Conservation (phyloP, 1,140 invertebrate genomes). For the Drosophila tropicalis region DNA sequence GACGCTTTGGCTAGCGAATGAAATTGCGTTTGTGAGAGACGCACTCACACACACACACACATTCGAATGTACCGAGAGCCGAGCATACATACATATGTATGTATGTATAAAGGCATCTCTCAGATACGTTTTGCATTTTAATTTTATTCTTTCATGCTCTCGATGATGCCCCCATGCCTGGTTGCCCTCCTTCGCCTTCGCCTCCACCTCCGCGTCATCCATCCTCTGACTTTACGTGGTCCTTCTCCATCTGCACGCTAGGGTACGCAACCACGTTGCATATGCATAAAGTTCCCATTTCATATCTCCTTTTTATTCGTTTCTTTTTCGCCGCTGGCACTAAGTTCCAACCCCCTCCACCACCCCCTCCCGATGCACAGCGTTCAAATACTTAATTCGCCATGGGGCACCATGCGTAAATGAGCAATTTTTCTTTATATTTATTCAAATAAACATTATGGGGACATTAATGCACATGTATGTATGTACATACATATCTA, state of each 20-base stretch:
- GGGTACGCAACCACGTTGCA: slow-evolving; percentile 65
- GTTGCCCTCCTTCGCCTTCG: background rate
- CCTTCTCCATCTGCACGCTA: slow-evolving; percentile 1
- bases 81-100: slow-evolving; percentile 8
- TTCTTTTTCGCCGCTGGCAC: slow-evolving; percentile 27
- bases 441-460: slow-evolving; percentile 21
- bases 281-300: slow-evolving; percentile 63
- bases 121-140: slow-evolving; percentile 66
- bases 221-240: background rate
- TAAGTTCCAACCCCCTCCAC: background rate
- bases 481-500: slow-evolving; percentile 25
- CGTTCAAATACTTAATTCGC: slow-evolving; percentile 72
- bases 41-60: slow-evolving; percentile 27
- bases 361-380: slow-evolving; percentile 36
- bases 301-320: slow-evolving; percentile 28
- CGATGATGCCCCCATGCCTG: slow-evolving; percentile 23
- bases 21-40: slow-evolving; percentile 65
- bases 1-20: slow-evolving; percentile 76
- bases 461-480: slow-evolving; percentile 16
- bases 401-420: slow-evolving; percentile 73
- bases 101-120: background rate
- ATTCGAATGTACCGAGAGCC: background rate
- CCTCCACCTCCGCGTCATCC: slow-evolving; percentile 10
- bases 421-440: slow-evolving; percentile 75
- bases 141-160: slow-evolving; percentile 75